Base-by-base conservation (phyloP, 2,888 invertebrate genomes). In the Metacarcinus magister region DNA sequence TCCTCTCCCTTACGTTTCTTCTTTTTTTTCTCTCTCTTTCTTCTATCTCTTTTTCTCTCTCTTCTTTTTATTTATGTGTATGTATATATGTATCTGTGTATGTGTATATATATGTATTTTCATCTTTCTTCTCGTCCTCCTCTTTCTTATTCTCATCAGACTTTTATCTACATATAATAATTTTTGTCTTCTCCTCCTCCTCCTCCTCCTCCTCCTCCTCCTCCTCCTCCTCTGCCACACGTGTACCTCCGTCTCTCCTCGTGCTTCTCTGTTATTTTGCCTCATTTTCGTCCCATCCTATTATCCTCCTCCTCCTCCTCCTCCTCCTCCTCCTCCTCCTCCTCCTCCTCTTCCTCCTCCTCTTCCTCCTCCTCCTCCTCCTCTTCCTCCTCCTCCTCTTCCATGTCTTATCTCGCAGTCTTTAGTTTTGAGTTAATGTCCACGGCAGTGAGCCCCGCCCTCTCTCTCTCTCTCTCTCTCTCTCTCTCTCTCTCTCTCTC, bases 401-500 rank as follows among this genome's bases (percentile, higher is more conserved):
- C 32, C 32, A 19, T 7, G 43, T 91, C 91, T 91, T 46, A 46
- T 46, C 46, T 46, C 46, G 4, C 46, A 43, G 43, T 46, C 46
- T 46, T 91, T 46, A 46, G 44, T 91, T 46, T 91, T n/a, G 44
- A 46, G 44, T 91, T 46, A 46, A 44, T 91, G 44, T 91, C 44
- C 46, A 44, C n/a, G 44, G 43, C 91, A 46, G 44, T 91, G 44
- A 28, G n/a, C n/a, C 91, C 46, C 91, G 43, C 46, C 7, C 91
- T 44, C 44, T 91, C 91, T 91, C 91, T 91, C 46, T 91, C 91
- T 91, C 91, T 91, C 91, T 91, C 44, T 91, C 91, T 91, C 91
- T 91, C 91, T 91, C 91, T 91, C 91, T 91, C 91, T 91, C 91
- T 91, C 91, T 91, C 46, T 46, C 46, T 91, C 91, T 91, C 46